These are phyloP conservation scores for Trichomycterus rosablanca DNA, from an alignment of 2,113 vertebrate genomes.

Conservation along the genomic window DNA sequence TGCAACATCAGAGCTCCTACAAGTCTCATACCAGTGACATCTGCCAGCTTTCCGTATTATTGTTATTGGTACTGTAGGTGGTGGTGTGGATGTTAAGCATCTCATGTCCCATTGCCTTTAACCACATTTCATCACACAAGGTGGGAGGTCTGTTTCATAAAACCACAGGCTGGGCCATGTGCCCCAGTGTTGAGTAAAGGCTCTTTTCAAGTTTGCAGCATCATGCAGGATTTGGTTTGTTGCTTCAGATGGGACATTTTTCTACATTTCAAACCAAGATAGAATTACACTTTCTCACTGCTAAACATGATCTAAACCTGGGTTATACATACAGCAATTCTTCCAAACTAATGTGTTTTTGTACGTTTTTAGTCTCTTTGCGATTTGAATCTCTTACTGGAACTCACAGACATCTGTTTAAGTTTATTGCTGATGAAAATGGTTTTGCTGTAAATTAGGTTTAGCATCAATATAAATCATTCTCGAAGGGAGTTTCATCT, in stretches of 20 bases:
- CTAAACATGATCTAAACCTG: slow-evolving; percentile 30
- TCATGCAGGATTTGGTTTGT: slow-evolving; percentile 32
- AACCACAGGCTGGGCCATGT: slow-evolving; percentile 28
- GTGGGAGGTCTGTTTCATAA: slow-evolving; percentile 44
- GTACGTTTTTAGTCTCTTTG: too few species aligned
- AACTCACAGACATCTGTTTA: slow-evolving; percentile 23
- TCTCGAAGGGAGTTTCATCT: slow-evolving; percentile 15
- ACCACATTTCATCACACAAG: slow-evolving; percentile 41
- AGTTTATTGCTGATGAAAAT: slow-evolving; percentile 9
- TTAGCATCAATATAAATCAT: background rate
- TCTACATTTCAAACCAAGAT: slow-evolving; percentile 22
- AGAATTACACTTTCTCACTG: slow-evolving; percentile 20
- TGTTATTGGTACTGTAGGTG: slow-evolving; percentile 33
- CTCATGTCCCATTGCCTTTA: slow-evolving; percentile 26
- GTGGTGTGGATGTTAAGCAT: slow-evolving; percentile 29
- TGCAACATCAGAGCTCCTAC: background rate
- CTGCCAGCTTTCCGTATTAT: slow-evolving; percentile 29
- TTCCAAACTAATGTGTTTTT: too few species aligned
- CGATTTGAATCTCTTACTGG: too few species aligned
- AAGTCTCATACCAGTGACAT: slow-evolving; percentile 20
- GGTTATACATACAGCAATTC: slow-evolving; percentile 24
- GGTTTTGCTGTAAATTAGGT: slow-evolving; percentile 20
- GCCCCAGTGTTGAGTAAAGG: slow-evolving; percentile 16
- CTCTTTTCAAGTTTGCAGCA: slow-evolving; percentile 29
- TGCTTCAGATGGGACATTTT: slow-evolving; percentile 34